Evolutionary conservation across 2,888 invertebrate species (phyloP).

Genomic region (Coremacera marginata): DNA sequence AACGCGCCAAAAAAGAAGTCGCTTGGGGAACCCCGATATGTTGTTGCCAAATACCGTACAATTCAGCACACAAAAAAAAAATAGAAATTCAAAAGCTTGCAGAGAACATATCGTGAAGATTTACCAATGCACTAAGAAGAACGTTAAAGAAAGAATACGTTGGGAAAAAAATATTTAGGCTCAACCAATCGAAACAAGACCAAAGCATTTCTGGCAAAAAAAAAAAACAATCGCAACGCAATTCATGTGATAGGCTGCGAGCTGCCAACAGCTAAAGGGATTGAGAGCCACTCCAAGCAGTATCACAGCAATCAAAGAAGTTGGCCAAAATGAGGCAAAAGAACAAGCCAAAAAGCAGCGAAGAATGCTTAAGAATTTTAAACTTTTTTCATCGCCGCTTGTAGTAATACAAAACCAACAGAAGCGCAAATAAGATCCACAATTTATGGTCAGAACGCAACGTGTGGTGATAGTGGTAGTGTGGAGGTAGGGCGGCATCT

Average conservation of each 20-base stretch:
- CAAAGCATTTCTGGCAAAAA: not conserved
- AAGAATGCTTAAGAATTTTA: not conserved
- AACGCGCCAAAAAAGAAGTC: conserved; percentile 4
- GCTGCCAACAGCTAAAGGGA: not conserved
- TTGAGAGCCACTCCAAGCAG: not conserved
- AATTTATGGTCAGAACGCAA: not conserved
- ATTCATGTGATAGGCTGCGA: not conserved
- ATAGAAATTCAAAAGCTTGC: not conserved
- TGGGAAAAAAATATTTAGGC: not conserved
- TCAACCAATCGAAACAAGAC: conserved; percentile 23
- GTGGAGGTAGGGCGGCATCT: not conserved
- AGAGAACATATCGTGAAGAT: not conserved
- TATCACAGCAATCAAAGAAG: not conserved
- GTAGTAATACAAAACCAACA: not conserved
- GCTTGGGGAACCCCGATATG: not conserved
- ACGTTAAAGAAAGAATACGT: not conserved
- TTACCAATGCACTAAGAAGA: too few relatives aligned
- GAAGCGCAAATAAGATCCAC: conserved; percentile 1
- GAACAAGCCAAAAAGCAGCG: not conserved
- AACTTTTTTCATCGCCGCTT: not conserved
- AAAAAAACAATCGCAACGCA: not conserved
- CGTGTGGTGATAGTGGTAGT: not conserved
- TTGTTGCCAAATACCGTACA: not conserved
- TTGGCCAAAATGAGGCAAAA: conserved; percentile 14
- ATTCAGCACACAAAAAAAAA: not conserved